Percentiles rank a stretch among this genome's conserved stretches.
phyloP scores from a whole-genome alignment of 2,113 vertebrate genomes.

The Erythrocebus patas region DNA sequence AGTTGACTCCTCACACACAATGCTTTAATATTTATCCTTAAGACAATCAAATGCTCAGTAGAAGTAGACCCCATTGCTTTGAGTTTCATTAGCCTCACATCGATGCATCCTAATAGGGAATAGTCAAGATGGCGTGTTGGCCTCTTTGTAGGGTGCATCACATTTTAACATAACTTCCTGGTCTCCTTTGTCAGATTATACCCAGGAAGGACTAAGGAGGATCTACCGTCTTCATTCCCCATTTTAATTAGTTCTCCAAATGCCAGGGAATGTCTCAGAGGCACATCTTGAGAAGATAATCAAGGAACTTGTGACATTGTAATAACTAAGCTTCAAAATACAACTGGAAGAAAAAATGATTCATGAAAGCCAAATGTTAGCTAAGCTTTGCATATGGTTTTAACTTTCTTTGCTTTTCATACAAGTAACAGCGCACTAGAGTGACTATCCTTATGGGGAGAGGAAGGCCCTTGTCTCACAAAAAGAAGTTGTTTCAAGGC shows the following conservation, averaged over 20 bases:
- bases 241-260: neutral
- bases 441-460: neutral
- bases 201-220: neutral
- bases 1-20: neutral
- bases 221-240: neutral
- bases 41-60: neutral
- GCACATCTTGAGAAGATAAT: neutral
- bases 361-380: neutral
- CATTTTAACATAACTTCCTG: neutral
- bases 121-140: neutral
- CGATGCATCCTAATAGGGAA: neutral
- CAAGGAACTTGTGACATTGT: neutral
- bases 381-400: neutral
- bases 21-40: neutral
- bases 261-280: neutral
- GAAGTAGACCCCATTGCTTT: neutral
- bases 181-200: neutral
- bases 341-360: too few relatives aligned
- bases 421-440: neutral
- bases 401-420: neutral
- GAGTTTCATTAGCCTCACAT: neutral
- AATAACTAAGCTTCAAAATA: neutral
- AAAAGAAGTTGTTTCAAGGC: conserved; percentile 4
- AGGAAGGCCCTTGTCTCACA: neutral
- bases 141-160: neutral